Base-by-base conservation (phyloP, 2,113 vertebrate species). In the Eolophus roseicapilla region DNA sequence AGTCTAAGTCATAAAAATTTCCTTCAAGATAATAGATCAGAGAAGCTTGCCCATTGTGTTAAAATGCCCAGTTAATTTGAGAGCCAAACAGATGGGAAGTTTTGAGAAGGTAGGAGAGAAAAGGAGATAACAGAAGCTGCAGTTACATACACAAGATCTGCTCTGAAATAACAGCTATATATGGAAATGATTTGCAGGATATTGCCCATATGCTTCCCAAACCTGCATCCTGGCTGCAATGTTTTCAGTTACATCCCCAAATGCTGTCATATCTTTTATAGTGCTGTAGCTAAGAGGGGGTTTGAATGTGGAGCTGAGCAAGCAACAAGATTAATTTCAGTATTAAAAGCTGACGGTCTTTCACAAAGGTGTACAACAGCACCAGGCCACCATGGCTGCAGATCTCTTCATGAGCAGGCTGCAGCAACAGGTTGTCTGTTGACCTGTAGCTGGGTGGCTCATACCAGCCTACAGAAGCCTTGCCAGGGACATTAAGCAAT, bases 51-150 rank as follows among this genome's bases (percentile, higher is more conserved):
- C 57, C 67, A 35, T 82, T 64, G 28, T 85, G 50, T 25, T 95
- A 69, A 93, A 96, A 95, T 65, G 59, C 86, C 47, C 67, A 59
- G 74, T 95, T 94, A 94, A 95, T 95, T 69, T 76, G 62, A 79
- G 35, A 93, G 81, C 52, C 74, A 92, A 95, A 85, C 87, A 95
- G 84, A 95, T 94, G 89, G 93, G 52, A 95, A 68, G n/a, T 87
- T 93, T 73, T 92, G 84, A 89, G 84, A 87, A 95, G 74, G 70
- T 50, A 91, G 83, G 47, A 87, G 57, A 73, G 62, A 82, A 68
- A 79, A 57, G 74, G 70, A 93, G 49, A 31, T 79, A 60, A 82
- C 68, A 82, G 74, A 94, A 95, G 52, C 81, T 78, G 62, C 67
- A 60, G 70, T 68, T 89, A 17, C 64, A 33, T 18, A 60, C 69